phyloP scores from a whole-genome alignment of 2,113 vertebrate genomes.

The Tonatia bakeri region DNA sequence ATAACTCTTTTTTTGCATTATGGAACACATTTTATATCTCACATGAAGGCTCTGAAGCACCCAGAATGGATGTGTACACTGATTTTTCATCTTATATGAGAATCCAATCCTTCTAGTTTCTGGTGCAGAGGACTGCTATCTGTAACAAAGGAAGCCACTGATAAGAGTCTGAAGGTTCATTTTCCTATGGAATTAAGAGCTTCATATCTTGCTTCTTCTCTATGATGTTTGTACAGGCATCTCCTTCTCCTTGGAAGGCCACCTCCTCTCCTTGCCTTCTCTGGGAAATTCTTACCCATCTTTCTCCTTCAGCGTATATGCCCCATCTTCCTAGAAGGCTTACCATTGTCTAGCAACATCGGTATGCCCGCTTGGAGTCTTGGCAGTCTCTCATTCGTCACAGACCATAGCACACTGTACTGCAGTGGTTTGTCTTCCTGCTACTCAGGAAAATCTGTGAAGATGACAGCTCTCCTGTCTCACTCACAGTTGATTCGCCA shows the following conservation, averaged over 20 bases:
- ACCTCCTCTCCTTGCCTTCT: neutral
- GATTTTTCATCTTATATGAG: neutral
- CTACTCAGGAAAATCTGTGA: neutral
- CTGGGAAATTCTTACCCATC: neutral
- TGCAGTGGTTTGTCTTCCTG: neutral
- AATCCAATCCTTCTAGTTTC: neutral
- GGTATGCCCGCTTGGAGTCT: neutral
- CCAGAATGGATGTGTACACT: neutral
- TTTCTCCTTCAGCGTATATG: neutral
- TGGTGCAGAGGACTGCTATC: neutral
- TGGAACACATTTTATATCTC: neutral
- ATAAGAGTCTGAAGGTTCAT: neutral
- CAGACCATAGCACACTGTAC: fast-evolving
- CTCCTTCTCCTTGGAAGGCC: neutral
- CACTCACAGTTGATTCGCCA: fast-evolving
- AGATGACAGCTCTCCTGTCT: neutral
- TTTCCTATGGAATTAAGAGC: neutral
- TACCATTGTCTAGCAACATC: neutral
- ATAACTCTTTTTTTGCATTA: neutral
- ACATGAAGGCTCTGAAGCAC: neutral
- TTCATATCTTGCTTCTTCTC: neutral
- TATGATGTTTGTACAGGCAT: fast-evolving
- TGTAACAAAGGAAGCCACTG: no score
- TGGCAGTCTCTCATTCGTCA: fast-evolving
- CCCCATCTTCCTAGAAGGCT: neutral